Evolutionary conservation across 2,113 vertebrate genomes (phyloP).

Genomic region (Phrynosoma platyrhinos): DNA sequence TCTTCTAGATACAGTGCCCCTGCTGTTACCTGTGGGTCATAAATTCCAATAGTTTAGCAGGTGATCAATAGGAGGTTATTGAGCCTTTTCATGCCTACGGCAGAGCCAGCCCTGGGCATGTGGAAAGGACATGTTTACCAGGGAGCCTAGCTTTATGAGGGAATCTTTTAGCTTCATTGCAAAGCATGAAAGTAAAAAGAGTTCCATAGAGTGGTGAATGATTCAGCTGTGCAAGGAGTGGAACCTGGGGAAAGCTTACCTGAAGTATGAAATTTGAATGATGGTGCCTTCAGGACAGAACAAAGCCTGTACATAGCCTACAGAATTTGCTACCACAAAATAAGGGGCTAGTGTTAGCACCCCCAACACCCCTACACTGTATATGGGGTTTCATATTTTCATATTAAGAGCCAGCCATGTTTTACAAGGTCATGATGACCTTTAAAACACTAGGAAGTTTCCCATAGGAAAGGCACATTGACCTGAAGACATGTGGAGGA

Average conservation of each 20-base stretch:
- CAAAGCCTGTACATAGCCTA: not conserved
- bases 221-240: not conserved
- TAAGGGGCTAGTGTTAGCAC: no score
- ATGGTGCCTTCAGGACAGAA: not conserved
- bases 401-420: no score
- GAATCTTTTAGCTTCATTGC: not conserved
- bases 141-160: not conserved
- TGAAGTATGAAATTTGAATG: not conserved
- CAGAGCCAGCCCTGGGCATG: no score
- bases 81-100: conserved; percentile 8
- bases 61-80: conserved; percentile 6
- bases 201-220: not conserved
- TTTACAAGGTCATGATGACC: no score
- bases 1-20: not conserved
- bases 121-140: not conserved
- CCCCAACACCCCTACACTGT: no score
- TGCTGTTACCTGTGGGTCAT: not conserved
- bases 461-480: no score
- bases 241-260: not conserved
- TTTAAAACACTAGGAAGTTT: no score
- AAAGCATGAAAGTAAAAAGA: not conserved
- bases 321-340: no score
- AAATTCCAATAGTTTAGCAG: not conserved
- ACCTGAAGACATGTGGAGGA: no score
- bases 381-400: no score